Evolutionary conservation across 2,888 invertebrate genomes (phyloP), one percentile per base, ranked within the genome.

Genomic region (Piscicola geometra): DNA sequence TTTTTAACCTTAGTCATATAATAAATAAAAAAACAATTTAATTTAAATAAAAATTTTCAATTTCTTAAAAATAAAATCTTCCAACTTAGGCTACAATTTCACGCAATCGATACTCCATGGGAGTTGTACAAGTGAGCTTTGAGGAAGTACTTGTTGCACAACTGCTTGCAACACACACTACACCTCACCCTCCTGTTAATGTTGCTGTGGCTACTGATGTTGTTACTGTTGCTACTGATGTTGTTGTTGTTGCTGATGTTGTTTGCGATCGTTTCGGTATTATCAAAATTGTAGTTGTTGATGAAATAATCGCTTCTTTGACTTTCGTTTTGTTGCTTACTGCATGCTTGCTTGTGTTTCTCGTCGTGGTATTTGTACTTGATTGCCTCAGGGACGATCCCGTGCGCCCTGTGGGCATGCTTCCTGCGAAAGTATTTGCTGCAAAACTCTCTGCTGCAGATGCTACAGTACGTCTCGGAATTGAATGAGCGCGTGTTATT

Each of bases 341-440:
- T 41, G 5, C 41, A 9, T 41, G 41, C 15, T 41, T 41, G 41
- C 15, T 41, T 41, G 5, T 41, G 41, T 41, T 41, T 41, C 5
- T 41, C 5, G 5, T 41, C 15, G 41, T 41, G 41, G 15, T 41
- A 41, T 25, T 56, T 56, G 21, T 18, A 18, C n/a, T 25, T 56
- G 5, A 9, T 25, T 5, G 21, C 25, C 25, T 21, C n/a, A 56
- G 60, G 5, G n/a, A 9, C 25, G 5, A 99, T 94, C 28, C 97
- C 97, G 85, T 99, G 99, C 47, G 94, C 94, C 86, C 97, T 97
- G 84, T 94, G 94, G 84, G 97, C 97, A 88, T 99, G 99, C 32
- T 96, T 96, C 79, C 95, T 90, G 77, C 99, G 88, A 84, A 97
- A 97, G 85, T 98, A 96, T 85, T 98, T 97, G 86, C 95, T 96